Evolutionary conservation across 2,113 vertebrate genomes (phyloP).

Genomic region (Suncus etruscus): DNA sequence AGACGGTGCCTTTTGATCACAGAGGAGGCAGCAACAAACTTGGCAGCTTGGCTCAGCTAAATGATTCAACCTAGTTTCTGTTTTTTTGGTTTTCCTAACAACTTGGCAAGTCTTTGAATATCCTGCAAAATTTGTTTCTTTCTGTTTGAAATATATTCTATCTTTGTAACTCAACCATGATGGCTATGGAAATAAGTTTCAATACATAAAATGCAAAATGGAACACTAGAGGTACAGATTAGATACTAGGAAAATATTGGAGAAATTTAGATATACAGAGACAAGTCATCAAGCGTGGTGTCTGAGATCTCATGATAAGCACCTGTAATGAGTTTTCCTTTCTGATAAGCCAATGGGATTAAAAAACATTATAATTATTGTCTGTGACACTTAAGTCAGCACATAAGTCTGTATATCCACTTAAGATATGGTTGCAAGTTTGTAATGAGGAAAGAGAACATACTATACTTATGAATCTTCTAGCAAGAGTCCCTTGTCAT

Average conservation of each 20-base stretch:
- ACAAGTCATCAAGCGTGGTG: background rate
- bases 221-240: background rate
- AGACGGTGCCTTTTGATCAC: background rate
- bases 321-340: constrained; percentile 31
- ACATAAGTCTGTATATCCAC: background rate
- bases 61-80: background rate
- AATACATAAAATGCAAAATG: constrained; percentile 34
- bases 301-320: background rate
- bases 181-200: constrained; percentile 24
- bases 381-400: constrained; percentile 21
- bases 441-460: constrained; percentile 29
- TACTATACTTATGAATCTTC: constrained; percentile 32
- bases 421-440: constrained; percentile 21
- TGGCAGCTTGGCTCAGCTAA: background rate
- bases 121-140: background rate
- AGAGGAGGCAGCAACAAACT: background rate
- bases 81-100: constrained; percentile 1
- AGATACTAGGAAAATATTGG: background rate
- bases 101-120: constrained; percentile 3
- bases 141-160: constrained; percentile 2
- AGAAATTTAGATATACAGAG: background rate
- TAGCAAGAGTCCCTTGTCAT: background rate
- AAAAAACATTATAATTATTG: constrained; percentile 40
- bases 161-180: constrained; percentile 24
- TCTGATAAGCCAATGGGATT: constrained; percentile 36